Base-by-base conservation (phyloP, 2,797 vertebrate species). In the Philypnodon macrostomus region DNA sequence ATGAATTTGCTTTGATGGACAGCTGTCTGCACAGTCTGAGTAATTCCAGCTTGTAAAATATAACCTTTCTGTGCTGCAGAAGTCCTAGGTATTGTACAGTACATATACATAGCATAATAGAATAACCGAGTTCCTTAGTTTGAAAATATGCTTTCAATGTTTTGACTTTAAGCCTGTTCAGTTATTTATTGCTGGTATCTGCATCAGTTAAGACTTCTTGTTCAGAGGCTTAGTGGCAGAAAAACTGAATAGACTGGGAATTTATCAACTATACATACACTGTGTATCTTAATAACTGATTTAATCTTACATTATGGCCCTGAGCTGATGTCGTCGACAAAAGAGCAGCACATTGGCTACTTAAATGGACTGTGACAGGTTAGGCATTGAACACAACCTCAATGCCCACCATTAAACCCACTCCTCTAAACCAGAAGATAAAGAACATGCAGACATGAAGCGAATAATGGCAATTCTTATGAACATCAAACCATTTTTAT, bases 321-420 rank as follows among this genome's bases (percentile, higher is more conserved):
- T 2, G 11, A 1, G 33, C 13, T 7, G 5, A 47, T 27, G 27
- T 1, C n/a, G 23, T 40, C 50, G 15, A 17, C 21, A 54, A 23
- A 33, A 13, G 24, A 15, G 4, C 30, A 48, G 15, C 45, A 59
- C 26, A 51, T 52, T 48, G 27, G 50, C 14, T 19, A 8, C 27
- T 63, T 53, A 53, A 67, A 41, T 33, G 14, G 34, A 45, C 34
- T 21, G 23, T 31, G 47, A 53, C 39, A 54, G 19, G 50, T 31
- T 38, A 18, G 4, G 15, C 11, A 19, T 33, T 45, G 16, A 27
- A 29, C 8, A 27, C 39, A 26, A 46, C 6, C 7, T 31, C 12
- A 14, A 2, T 31, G 14, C 14, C 18, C 10, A n/a, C 10, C 16
- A 35, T 46, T 48, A 32, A 4, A 31, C 8, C 16, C 11, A 33